Conservation (phyloP, 92 coral and sea anemone species). For the Porites rus region DNA sequence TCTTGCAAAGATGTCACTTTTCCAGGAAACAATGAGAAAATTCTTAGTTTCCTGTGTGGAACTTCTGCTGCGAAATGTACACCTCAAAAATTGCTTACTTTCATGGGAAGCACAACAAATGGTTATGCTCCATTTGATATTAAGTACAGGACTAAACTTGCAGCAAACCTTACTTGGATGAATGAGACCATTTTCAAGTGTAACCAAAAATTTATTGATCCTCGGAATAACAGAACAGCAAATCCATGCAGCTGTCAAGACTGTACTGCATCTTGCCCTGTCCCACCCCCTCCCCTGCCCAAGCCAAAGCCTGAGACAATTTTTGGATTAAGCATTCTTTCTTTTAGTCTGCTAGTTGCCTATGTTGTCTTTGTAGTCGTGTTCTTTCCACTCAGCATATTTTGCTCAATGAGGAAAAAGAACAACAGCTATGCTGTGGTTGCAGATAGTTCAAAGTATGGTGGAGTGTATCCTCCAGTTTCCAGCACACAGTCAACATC, state of each 20-base stretch:
- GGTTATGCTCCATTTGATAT: conserved; percentile 78
- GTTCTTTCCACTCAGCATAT: conserved; percentile 68
- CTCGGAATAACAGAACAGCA: conserved; percentile 68
- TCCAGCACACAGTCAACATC: neutral
- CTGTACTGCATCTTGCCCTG: neutral
- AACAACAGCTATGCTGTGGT: neutral
- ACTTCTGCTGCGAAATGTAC: conserved; percentile 77
- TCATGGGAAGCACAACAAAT: conserved; percentile 79
- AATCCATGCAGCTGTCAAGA: conserved; percentile 63
- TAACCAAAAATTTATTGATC: conserved; percentile 75
- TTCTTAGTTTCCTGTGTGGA: conserved; percentile 82
- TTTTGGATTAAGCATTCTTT: conserved; percentile 34
- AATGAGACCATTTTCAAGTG: conserved; percentile 61
- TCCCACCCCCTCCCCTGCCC: neutral
- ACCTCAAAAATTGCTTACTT: conserved; percentile 65
- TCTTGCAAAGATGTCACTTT: conserved; percentile 91
- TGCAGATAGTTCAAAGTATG: neutral
- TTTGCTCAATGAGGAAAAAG: conserved; percentile 12
- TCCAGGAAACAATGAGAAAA: conserved; percentile 80
- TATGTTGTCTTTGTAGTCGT: conserved; percentile 71
- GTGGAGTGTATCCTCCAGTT: neutral
- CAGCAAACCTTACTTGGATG: conserved; percentile 68
- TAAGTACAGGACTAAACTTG: conserved; percentile 44
- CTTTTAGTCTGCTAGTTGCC: conserved; percentile 62
- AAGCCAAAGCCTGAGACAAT: neutral